Percentiles rank a stretch among this genome's conserved stretches.
Evolutionary conservation across 2,113 vertebrate species (phyloP).

Genomic region (Pseudorasbora parva): DNA sequence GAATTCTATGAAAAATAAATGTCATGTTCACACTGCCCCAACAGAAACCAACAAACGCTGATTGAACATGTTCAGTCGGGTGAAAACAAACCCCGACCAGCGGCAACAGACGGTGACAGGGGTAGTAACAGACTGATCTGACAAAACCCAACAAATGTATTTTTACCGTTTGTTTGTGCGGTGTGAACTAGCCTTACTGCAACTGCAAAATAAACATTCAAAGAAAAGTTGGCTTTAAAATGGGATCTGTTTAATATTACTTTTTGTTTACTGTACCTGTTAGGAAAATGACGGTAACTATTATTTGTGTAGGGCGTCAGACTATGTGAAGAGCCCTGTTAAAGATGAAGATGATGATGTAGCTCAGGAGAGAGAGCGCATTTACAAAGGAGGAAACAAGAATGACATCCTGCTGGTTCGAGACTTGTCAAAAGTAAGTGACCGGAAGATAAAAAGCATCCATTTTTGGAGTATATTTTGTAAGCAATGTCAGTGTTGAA

Average conservation of each 20-base stretch:
- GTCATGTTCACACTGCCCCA: no score
- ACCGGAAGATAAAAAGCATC: neutral
- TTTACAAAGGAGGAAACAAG: constrained; percentile 82
- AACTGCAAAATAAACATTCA: neutral
- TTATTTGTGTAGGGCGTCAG: constrained; percentile 72
- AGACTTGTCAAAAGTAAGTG: constrained; percentile 87
- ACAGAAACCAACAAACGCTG: no score
- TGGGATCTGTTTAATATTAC: neutral
- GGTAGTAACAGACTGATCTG: no score
- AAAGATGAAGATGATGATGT: constrained; percentile 88
- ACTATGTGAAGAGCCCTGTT: constrained; percentile 61
- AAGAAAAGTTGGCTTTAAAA: neutral
- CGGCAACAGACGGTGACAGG: no score
- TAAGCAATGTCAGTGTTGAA: neutral
- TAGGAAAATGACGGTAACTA: neutral
- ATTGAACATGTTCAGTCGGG: no score
- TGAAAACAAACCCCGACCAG: no score
- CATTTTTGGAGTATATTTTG: neutral
- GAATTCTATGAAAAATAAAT: no score
- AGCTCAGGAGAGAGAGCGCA: constrained; percentile 86
- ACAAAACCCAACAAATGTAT: no score
- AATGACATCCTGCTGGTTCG: constrained; percentile 85
- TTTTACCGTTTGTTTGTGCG: no score
- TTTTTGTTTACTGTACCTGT: neutral
- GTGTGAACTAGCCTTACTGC: no score